These are phyloP conservation scores for Philereme transversata DNA, from an alignment of 2,888 invertebrate genomes.

Conservation along the genomic window DNA sequence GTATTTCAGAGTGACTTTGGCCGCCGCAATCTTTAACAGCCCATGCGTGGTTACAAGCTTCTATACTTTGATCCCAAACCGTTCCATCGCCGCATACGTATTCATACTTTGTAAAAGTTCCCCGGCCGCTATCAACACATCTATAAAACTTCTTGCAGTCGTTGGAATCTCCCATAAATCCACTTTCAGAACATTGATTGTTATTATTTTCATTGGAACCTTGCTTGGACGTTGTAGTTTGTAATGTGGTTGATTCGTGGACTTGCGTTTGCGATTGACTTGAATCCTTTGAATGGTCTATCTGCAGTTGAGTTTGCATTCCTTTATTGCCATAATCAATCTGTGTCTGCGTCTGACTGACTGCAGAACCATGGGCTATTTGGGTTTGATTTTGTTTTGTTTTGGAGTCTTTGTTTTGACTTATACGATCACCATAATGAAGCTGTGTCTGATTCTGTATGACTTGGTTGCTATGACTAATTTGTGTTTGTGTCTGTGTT, in stretches of 20 bases:
- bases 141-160: slow-evolving; percentile 88
- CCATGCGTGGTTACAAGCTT: slow-evolving; percentile 84
- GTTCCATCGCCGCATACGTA: slow-evolving; percentile 85
- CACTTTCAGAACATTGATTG: slow-evolving; percentile 62
- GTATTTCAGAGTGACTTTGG: slow-evolving; percentile 34
- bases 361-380: slow-evolving; percentile 50
- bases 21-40: slow-evolving; percentile 61
- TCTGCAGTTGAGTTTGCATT: slow-evolving; percentile 60
- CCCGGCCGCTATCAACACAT: slow-evolving; percentile 83
- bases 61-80: slow-evolving; percentile 83
- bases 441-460: slow-evolving; percentile 62
- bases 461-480: slow-evolving; percentile 45
- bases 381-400: slow-evolving; percentile 58
- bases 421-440: slow-evolving; percentile 46
- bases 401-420: slow-evolving; percentile 33
- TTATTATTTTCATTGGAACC: slow-evolving; percentile 16
- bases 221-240: slow-evolving; percentile 16
- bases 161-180: slow-evolving; percentile 82
- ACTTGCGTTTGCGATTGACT: slow-evolving; percentile 58
- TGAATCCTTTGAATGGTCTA: slow-evolving; percentile 55
- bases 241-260: slow-evolving; percentile 44
- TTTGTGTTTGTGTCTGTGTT: slow-evolving; percentile 57
- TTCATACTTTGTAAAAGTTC: slow-evolving; percentile 77
- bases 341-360: slow-evolving; percentile 60
- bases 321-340: slow-evolving; percentile 53